These are phyloP conservation scores for Nymphalis io DNA, from an alignment of 1,140 invertebrate genomes.

Conservation along the genomic window DNA sequence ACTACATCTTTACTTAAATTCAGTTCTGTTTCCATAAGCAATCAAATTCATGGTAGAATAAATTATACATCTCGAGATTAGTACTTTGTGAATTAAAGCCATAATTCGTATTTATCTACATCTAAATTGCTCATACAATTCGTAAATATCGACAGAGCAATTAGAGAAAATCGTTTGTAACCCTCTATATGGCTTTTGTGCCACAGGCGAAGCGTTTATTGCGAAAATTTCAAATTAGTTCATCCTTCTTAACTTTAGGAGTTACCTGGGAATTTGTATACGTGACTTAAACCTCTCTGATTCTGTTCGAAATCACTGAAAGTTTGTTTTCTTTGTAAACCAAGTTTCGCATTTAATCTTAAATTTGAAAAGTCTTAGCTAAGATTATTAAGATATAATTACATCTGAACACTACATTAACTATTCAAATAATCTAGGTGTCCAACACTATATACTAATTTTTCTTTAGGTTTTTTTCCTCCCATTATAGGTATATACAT, in stretches of 20 bases:
- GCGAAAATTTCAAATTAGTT: conserved; percentile 42
- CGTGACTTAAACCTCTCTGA: conserved; percentile 51
- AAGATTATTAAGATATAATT: not conserved
- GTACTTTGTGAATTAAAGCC: conserved; percentile 44
- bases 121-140: conserved; percentile 69
- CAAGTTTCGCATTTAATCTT: conserved; percentile 44
- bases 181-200: conserved; percentile 48
- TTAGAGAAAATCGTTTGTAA: conserved; percentile 63
- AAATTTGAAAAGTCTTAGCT: not conserved
- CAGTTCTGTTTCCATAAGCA: not conserved
- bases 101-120: conserved; percentile 65
- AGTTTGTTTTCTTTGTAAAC: conserved; percentile 48
- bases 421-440: not conserved
- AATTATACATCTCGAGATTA: conserved; percentile 37
- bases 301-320: conserved; percentile 34
- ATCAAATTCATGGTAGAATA: conserved; percentile 6
- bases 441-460: not conserved
- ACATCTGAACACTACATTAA: conserved; percentile 3
- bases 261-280: conserved; percentile 61
- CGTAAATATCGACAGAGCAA: conserved; percentile 62
- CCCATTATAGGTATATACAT: not conserved
- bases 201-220: conserved; percentile 66
- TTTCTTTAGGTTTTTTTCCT: not conserved
- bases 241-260: conserved; percentile 38
- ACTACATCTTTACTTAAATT: not conserved